Conservation (phyloP, 2,113 vertebrate species). For the Glaucidium brasilianum region DNA sequence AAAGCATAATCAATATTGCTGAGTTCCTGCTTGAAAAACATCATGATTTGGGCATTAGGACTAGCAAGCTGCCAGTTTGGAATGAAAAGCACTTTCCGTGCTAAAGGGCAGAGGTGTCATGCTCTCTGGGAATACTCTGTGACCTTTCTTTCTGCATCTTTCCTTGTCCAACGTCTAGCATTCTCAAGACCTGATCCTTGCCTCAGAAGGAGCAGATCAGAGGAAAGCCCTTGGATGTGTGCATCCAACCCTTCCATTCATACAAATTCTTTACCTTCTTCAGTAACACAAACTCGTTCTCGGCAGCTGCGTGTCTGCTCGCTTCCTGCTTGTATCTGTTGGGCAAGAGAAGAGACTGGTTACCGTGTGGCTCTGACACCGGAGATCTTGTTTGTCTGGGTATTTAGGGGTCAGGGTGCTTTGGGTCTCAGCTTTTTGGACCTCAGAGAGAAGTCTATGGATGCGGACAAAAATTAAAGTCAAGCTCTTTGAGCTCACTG, state of each 20-base stretch:
- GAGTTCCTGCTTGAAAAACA: background rate
- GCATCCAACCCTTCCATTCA: background rate
- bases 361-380: background rate
- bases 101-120: background rate
- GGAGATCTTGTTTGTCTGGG: background rate
- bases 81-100: background rate
- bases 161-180: background rate
- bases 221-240: background rate
- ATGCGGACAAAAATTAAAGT: background rate
- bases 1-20: background rate
- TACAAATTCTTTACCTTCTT: slow-evolving; percentile 77
- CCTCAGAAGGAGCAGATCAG: background rate
- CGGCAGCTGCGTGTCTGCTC: slow-evolving; percentile 71
- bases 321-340: slow-evolving; percentile 82
- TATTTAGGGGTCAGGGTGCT: background rate
- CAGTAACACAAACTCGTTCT: slow-evolving; percentile 78
- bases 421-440: background rate
- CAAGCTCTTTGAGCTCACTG: background rate
- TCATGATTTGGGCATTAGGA: too few species aligned
- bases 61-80: background rate
- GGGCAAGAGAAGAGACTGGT: background rate
- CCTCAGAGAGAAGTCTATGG: background rate
- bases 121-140: background rate
- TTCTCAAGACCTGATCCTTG: background rate
- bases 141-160: background rate